These are phyloP conservation scores for Aplodontia rufa DNA, from an alignment of 2,113 vertebrate genomes.

Conservation along the genomic window DNA sequence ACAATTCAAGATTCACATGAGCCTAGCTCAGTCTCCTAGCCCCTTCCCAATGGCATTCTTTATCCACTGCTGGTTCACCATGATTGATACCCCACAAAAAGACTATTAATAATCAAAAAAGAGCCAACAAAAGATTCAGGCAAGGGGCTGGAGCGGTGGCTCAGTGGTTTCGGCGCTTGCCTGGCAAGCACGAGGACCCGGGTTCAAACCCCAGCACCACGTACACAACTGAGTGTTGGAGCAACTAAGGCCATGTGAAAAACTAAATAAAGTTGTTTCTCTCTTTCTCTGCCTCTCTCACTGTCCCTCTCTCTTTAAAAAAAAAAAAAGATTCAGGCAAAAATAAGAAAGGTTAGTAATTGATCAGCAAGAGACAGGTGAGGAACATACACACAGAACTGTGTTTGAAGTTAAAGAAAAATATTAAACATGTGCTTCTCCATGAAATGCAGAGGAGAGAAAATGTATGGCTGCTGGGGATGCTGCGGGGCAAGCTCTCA, in stretches of 20 bases:
- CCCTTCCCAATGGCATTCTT: not conserved
- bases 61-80: not conserved
- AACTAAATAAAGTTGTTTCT: too few relatives aligned
- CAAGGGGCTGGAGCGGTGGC: too few relatives aligned
- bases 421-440: not conserved
- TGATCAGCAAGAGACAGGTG: not conserved
- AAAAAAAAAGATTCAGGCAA: not conserved
- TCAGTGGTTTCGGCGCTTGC: too few relatives aligned
- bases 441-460: not conserved
- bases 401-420: not conserved
- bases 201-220: too few relatives aligned
- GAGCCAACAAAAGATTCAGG: not conserved
- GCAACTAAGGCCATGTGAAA: too few relatives aligned
- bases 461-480: not conserved
- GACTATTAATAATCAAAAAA: too few relatives aligned
- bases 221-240: too few relatives aligned
- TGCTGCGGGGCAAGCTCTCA: not conserved
- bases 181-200: too few relatives aligned
- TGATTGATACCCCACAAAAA: not conserved
- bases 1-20: rapidly evolving
- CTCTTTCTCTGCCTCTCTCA: too few relatives aligned
- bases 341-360: not conserved
- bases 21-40: not conserved
- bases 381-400: rapidly evolving
- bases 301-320: too few relatives aligned